These are phyloP conservation scores for Oreortyx pictus DNA, from an alignment of 2,797 vertebrate species.

Conservation along the genomic window DNA sequence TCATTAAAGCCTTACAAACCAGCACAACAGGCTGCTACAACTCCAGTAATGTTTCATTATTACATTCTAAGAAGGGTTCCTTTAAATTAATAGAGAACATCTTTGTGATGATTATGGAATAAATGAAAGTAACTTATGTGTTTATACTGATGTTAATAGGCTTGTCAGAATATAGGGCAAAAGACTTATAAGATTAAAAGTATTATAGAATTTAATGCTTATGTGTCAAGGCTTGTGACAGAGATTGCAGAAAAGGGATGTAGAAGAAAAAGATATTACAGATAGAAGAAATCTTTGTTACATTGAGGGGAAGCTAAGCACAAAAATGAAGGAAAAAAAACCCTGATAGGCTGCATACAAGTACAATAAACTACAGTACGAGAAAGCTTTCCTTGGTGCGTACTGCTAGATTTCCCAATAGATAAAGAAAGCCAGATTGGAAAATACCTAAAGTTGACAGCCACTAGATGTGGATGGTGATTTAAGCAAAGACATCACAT, in stretches of 20 bases:
- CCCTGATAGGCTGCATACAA: background rate
- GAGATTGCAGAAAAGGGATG: background rate
- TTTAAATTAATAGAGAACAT: background rate
- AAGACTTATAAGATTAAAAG: background rate
- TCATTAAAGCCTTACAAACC: background rate
- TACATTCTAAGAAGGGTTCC: background rate
- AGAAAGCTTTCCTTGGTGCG: background rate
- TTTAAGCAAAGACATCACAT: background rate
- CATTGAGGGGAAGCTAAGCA: background rate
- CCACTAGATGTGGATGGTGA: background rate
- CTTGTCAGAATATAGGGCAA: background rate
- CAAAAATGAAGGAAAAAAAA: background rate
- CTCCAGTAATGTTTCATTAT: background rate
- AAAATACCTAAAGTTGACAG: background rate
- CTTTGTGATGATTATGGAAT: background rate
- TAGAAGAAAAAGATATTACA: background rate
- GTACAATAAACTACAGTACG: background rate
- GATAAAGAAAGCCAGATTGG: background rate
- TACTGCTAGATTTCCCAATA: background rate
- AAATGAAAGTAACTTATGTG: background rate
- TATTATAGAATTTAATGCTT: background rate
- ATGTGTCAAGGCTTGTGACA: background rate
- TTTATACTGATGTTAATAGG: background rate
- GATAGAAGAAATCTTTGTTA: background rate
- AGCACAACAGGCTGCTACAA: background rate